Base-by-base conservation (phyloP, 2,113 vertebrate genomes). In the Cyprinodon brontotheroides region DNA sequence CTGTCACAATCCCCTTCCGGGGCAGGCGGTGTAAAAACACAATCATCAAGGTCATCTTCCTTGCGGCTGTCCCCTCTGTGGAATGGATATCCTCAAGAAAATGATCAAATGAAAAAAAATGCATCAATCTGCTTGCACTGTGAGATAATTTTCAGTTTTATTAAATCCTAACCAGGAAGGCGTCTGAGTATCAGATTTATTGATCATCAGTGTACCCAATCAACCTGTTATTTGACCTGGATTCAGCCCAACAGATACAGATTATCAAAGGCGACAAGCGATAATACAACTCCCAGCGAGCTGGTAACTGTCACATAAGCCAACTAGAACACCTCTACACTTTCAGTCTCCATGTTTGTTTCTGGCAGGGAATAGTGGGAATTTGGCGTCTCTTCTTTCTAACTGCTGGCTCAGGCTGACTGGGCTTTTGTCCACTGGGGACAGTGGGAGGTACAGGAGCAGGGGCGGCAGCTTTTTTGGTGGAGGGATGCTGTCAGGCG, bases 381-480 rank as follows among this genome's bases (percentile, higher is more conserved):
- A 92, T 74, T 2, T 92, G 93, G 15, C 89, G 89, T 29, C 70
- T 91, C 86, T 92, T 94, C 37, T 89, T 92, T 75, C 87, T 89
- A 73, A 86, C 92, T 10, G 87, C 86, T 0, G 90, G 90, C 38
- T 92, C 89, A 4, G 89, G 82, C 64, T 40, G 72, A 15, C 36
- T 6, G 4, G 20, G 39, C 47, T 57, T 74, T 77, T 72, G 68
- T 5, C 8, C 77, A 4, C 65, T 59, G 2, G 76, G 36, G 0
- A 15, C 61, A 9, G 72, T 12, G 15, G 87, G 87, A 60, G 89
- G 90, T n/a, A 79, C 72, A 0, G 92, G 92, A 75, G 93, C 63
- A n/a, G 38, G 92, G 92, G 13, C 88, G 88, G 13, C 63, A n/a
- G 90, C 79, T n/a, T 89, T 94, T 53, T 82, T 92, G 40, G 20